Evolutionary conservation across 2,113 vertebrate genomes (phyloP).

Genomic region (Psilopogon haemacephalus): DNA sequence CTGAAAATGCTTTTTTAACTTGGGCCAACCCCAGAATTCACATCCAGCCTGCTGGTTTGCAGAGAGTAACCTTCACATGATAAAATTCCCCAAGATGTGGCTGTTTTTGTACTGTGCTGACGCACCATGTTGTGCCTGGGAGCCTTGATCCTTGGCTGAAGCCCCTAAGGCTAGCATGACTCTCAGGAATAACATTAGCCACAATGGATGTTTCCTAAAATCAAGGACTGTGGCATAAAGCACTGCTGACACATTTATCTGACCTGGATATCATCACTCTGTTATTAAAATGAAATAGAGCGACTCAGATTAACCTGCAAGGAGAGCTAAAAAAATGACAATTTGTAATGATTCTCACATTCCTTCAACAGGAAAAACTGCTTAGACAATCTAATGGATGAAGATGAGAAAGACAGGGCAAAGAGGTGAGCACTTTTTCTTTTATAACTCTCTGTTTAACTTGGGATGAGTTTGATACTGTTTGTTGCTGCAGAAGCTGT

Average conservation of each 20-base stretch:
- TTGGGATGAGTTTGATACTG: neutral
- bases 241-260: slow-evolving; percentile 61
- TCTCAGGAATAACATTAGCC: neutral
- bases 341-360: slow-evolving; percentile 35
- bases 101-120: neutral
- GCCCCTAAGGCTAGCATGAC: neutral
- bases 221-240: slow-evolving; percentile 22
- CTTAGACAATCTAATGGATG: slow-evolving; percentile 84
- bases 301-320: slow-evolving; percentile 54
- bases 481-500: slow-evolving; percentile 22
- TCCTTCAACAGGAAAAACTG: slow-evolving; percentile 76
- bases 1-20: neutral
- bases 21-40: neutral
- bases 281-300: slow-evolving; percentile 52
- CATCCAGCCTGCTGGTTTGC: neutral
- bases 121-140: neutral
- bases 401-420: slow-evolving; percentile 87
- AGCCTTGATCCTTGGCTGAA: slow-evolving; percentile 1
- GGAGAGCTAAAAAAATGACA: slow-evolving; percentile 36
- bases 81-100: neutral
- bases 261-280: slow-evolving; percentile 47
- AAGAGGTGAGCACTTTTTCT: slow-evolving; percentile 78
- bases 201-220: slow-evolving; percentile 24
- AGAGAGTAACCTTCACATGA: neutral
- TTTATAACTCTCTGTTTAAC: neutral